A percentile compares a stretch with the other conserved stretches of the same genome.
Conservation (phyloP, 2,113 vertebrate species). For the Arothron firmamentum region DNA sequence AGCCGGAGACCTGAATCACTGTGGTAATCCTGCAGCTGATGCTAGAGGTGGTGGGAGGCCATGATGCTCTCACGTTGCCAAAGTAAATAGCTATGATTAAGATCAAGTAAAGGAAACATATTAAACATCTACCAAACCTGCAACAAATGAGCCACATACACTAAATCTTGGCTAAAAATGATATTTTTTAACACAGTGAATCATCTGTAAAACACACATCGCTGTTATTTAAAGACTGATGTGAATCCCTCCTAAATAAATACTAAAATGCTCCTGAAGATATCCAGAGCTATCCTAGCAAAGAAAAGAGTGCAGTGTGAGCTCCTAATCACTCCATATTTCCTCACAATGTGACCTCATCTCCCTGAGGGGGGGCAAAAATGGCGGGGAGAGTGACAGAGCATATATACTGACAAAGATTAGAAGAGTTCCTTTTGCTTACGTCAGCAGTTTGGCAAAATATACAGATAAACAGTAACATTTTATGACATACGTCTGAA, state of each 20-base stretch:
- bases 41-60: constrained; percentile 20
- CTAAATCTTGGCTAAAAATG: neutral
- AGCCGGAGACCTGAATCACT: constrained; percentile 39
- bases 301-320: constrained; percentile 30
- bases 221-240: constrained; percentile 11
- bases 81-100: constrained; percentile 17
- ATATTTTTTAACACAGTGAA: too few species aligned
- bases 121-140: neutral
- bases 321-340: constrained; percentile 63
- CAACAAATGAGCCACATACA: neutral
- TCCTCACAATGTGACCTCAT: constrained; percentile 68
- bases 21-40: constrained; percentile 16
- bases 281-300: constrained; percentile 26
- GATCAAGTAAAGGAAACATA: constrained; percentile 1
- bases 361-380: constrained; percentile 24
- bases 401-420: constrained; percentile 7
- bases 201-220: neutral
- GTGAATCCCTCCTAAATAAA: constrained; percentile 19
- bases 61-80: constrained; percentile 25
- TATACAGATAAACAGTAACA: neutral
- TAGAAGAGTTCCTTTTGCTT: constrained; percentile 1
- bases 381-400: constrained; percentile 7
- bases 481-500: too few species aligned
- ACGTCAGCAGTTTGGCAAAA: neutral
- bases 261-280: constrained; percentile 24